Evolutionary conservation across 1,140 invertebrate genomes (phyloP).

Genomic region (Schlechtendalia chinensis): DNA sequence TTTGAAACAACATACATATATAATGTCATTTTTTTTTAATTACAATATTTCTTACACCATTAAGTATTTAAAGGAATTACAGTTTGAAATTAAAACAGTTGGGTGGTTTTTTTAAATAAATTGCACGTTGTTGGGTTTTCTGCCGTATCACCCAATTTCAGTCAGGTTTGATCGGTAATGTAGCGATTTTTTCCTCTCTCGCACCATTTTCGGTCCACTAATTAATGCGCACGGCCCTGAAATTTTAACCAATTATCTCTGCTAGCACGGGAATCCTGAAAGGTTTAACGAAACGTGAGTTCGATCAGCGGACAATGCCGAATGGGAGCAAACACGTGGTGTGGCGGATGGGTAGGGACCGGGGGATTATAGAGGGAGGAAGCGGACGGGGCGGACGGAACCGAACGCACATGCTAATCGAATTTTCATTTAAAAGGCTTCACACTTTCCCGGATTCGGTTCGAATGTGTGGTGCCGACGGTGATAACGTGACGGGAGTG

Average conservation of each 20-base stretch:
- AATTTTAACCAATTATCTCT: conserved; percentile 24
- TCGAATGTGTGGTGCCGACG: not conserved
- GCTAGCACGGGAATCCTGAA: not conserved
- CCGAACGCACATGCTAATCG: conserved; percentile 14
- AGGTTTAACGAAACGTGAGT: conserved; percentile 26
- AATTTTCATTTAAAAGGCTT: conserved; percentile 47
- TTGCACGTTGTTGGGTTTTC: not conserved
- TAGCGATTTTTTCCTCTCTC: not conserved
- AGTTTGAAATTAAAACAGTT: too few species aligned
- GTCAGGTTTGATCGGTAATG: not conserved
- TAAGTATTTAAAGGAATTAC: too few species aligned
- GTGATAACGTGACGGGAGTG: too few species aligned
- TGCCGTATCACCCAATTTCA: not conserved
- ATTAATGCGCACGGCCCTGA: not conserved
- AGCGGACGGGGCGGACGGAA: not conserved
- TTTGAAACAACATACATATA: too few species aligned
- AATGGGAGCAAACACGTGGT: not conserved
- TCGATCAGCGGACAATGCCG: conserved; percentile 4
- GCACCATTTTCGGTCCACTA: not conserved
- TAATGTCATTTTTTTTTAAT: too few species aligned
- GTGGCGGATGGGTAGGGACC: too few species aligned
- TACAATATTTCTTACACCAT: too few species aligned
- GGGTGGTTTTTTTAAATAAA: too few species aligned
- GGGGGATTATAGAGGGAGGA: too few species aligned
- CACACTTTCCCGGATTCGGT: conserved; percentile 20